Percentiles rank a stretch among this genome's conserved stretches.
phyloP scores from a whole-genome alignment of 2,113 vertebrate species.

The Helogale parvula region DNA sequence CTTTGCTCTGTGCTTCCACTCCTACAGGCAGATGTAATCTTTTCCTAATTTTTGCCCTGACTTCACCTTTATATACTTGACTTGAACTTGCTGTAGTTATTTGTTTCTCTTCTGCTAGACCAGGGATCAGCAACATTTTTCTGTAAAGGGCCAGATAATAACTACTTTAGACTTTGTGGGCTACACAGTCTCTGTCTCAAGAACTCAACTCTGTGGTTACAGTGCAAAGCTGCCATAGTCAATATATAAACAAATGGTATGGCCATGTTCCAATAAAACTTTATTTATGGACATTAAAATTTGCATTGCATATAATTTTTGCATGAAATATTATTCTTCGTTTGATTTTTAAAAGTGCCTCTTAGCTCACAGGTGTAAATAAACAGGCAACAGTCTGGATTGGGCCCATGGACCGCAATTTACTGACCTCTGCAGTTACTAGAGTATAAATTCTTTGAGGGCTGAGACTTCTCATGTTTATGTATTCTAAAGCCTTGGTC shows the following conservation, averaged over 20 bases:
- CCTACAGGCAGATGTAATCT: no score
- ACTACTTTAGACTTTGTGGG: background rate
- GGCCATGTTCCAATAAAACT: background rate
- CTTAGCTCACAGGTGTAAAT: background rate
- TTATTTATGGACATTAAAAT: slow-evolving; percentile 40
- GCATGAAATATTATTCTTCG: background rate
- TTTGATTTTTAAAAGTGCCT: background rate
- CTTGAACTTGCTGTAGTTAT: background rate
- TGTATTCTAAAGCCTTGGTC: background rate
- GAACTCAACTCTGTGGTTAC: background rate
- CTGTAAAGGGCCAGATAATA: background rate
- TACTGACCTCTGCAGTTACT: background rate
- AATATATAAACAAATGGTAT: background rate
- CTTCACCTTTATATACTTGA: background rate
- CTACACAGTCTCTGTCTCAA: background rate
- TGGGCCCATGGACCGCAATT: background rate
- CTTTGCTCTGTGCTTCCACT: no score
- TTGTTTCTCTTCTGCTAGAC: background rate
- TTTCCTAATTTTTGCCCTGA: background rate
- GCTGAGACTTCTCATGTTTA: background rate
- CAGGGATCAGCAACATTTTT: background rate
- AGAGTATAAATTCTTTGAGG: background rate
- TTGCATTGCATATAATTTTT: slow-evolving; percentile 43
- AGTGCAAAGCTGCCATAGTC: background rate
- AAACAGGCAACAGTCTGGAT: background rate